These are phyloP conservation scores for Solea senegalensis DNA, from an alignment of 2,113 vertebrate species.

Conservation along the genomic window DNA sequence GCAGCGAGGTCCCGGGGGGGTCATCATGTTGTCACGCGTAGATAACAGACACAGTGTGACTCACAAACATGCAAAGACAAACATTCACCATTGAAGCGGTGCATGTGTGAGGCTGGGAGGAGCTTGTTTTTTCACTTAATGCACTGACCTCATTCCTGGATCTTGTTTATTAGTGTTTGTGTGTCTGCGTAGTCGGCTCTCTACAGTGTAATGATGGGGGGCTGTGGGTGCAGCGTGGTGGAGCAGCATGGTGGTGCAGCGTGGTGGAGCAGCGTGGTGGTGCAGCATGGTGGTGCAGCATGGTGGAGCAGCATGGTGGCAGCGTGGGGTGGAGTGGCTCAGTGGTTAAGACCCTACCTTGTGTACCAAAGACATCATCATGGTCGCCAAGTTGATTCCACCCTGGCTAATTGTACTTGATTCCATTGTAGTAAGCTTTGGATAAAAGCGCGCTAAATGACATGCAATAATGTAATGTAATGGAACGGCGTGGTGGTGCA, in stretches of 20 bases:
- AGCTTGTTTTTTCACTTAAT: conserved; percentile 39
- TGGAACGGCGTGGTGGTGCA: not conserved
- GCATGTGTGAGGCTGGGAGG: not conserved
- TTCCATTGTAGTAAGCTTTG: no score
- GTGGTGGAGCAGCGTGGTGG: no score
- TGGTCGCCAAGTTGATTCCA: no score
- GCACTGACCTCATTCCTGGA: conserved; percentile 59
- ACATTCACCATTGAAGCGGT: conserved; percentile 16
- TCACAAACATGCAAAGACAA: conserved; percentile 8
- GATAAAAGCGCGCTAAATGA: no score
- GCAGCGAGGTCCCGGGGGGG: conserved; percentile 27
- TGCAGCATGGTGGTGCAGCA: no score
- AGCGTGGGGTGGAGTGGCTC: no score
- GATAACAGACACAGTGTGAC: conserved; percentile 17
- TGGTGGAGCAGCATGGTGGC: no score
- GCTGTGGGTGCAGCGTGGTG: conserved; percentile 8
- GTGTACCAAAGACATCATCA: no score
- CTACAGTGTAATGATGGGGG: conserved; percentile 13
- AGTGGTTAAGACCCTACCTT: no score
- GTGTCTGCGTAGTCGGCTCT: conserved; percentile 3
- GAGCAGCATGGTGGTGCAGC: not conserved
- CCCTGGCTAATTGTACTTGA: no score
- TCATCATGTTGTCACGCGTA: conserved; percentile 29
- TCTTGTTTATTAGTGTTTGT: conserved; percentile 59
- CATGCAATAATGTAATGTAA: no score